Conservation (phyloP, 2,888 invertebrate genomes). For the Mallateleia sp. region DNA sequence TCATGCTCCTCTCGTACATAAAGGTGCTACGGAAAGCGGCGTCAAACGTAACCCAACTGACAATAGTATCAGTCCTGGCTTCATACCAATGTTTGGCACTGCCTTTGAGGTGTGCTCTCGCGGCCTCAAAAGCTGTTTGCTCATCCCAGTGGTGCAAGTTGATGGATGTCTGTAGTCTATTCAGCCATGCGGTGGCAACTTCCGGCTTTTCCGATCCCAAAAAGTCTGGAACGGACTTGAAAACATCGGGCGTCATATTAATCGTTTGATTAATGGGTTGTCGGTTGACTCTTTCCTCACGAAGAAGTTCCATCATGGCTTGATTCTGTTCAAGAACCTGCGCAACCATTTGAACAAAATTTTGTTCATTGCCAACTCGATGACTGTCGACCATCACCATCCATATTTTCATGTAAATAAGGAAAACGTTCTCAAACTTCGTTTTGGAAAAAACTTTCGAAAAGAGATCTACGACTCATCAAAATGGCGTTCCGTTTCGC, state of each 20-base stretch:
- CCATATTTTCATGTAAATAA: background rate
- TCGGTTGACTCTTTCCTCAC: background rate
- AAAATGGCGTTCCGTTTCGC: background rate
- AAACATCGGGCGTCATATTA: constrained; percentile 13
- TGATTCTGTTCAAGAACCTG: constrained; percentile 4
- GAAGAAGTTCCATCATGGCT: constrained; percentile 4
- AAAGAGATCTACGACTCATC: background rate
- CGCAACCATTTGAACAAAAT: background rate
- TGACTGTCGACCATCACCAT: background rate
- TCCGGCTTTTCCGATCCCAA: constrained; percentile 20
- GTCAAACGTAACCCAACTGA: constrained; percentile 36
- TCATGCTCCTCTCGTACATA: constrained; percentile 35
- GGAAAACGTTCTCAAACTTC: background rate
- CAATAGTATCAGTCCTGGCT: background rate
- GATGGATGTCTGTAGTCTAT: constrained; percentile 19
- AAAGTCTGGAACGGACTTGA: background rate
- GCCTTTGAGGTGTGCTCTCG: constrained; percentile 21
- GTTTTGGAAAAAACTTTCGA: background rate
- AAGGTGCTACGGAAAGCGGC: constrained; percentile 33
- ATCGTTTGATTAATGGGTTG: background rate
- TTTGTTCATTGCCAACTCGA: no score
- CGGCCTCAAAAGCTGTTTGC: constrained; percentile 43
- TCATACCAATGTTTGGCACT: constrained; percentile 45
- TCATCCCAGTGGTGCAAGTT: constrained; percentile 31
- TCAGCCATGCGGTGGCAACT: background rate